Base-by-base conservation (phyloP, 2,888 invertebrate genomes). In the Brachyptera putata region DNA sequence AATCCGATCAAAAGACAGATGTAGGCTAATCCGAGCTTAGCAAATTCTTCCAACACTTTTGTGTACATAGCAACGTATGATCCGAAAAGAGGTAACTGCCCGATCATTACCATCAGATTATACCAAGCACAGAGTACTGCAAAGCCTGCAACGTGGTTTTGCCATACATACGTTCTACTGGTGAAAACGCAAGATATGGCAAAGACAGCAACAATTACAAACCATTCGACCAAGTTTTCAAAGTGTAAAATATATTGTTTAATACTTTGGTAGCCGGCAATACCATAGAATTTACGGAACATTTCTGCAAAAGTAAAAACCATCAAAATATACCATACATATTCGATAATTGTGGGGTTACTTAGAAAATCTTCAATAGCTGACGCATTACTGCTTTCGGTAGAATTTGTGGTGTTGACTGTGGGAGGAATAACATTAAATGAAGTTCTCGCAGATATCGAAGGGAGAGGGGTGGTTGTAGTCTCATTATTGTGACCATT, bases 61-160 rank as follows among this genome's bases (percentile, higher is more conserved):
- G 91, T 91, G 68, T 91, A 91, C 92, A 92, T 92, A 0, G 92
- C 92, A 2, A 93, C 91, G 70, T 93, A 93, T 0, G 91, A 88
- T 16, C 92, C 93, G 70, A 93, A 90, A 55, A 91, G 84, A 0
- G 93, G 93, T 37, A 93, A 76, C 69, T 93, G 90, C 0, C 93
- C 93, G 60, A 93, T 87, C 89, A 91, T 91, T 25, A 69, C 77
- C 90, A 92, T 91, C n/a, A 91, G 77, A 73, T 92, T 91, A 3
- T 89, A 89, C 92, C 92, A 92, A 3, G 89, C 91, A 41, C 90
- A 84, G 3, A 92, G 79, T 0, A 91, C 90, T 0, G 91, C 89
- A 70, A 91, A 89, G 0, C 91, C 91, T 0, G 91, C 91, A 21
- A 92, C 84, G 70, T 91, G 91, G 70, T 89, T 91, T 71, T 91